Conservation (phyloP, 2,797 vertebrate genomes). For the Podargus strigoides region DNA sequence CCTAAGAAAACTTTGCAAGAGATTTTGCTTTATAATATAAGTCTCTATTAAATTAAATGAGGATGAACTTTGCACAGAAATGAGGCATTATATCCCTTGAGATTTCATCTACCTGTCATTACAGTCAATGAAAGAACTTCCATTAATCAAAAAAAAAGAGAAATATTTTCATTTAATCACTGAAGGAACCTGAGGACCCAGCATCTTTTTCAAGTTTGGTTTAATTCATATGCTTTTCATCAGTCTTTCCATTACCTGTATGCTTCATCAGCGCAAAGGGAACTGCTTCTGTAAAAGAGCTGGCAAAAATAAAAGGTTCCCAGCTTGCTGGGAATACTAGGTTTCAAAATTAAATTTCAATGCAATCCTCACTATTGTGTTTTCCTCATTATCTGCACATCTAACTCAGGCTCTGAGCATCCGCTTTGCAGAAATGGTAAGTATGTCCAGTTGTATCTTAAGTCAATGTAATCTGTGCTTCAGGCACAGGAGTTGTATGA, state of each 20-base stretch:
- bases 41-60: slow-evolving; percentile 27
- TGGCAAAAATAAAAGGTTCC: background rate
- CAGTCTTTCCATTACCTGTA: background rate
- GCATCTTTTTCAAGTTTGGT: background rate
- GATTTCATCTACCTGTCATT: slow-evolving; percentile 30
- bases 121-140: background rate
- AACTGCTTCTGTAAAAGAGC: background rate
- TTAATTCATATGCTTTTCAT: slow-evolving; percentile 11
- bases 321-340: background rate
- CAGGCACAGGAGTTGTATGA: background rate
- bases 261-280: background rate
- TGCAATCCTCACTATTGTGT: background rate
- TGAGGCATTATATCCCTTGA: background rate
- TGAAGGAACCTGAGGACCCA: background rate
- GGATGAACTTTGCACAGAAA: background rate
- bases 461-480: background rate
- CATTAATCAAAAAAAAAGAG: slow-evolving; percentile 34
- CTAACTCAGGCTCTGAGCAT: background rate
- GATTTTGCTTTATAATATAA: slow-evolving; percentile 7
- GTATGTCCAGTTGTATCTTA: background rate
- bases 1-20: background rate
- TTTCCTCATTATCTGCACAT: background rate
- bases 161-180: slow-evolving; percentile 36
- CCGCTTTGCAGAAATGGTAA: background rate
- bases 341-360: background rate